phyloP scores from a whole-genome alignment of 2,113 vertebrate genomes.

The Chamaea fasciata region DNA sequence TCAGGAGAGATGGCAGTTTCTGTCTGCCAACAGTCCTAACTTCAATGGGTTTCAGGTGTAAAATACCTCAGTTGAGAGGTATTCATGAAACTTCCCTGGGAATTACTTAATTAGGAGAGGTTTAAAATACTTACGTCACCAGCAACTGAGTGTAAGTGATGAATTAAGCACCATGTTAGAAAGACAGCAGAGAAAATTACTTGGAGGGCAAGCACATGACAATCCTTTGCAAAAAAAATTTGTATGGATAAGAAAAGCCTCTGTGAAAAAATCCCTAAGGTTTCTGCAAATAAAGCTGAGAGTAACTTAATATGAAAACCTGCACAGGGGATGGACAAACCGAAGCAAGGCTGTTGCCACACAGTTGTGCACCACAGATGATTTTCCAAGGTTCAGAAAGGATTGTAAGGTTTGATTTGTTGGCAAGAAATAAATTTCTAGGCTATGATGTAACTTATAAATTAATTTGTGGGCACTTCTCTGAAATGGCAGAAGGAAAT shows the following conservation, averaged over 20 bases:
- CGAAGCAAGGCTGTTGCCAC: not conserved
- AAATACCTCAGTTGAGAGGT: not conserved
- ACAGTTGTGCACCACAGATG: not conserved
- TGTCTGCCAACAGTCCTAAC: not conserved
- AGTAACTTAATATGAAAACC: not conserved
- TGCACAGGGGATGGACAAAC: not conserved
- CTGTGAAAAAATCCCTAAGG: not conserved
- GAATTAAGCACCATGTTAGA: not conserved
- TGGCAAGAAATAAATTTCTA: not conserved
- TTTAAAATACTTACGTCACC: not conserved
- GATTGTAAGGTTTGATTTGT: fast-evolving
- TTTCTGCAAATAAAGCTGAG: not conserved
- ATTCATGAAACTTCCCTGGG: not conserved
- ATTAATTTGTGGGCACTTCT: not conserved
- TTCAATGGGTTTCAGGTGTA: not conserved
- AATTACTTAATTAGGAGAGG: not conserved
- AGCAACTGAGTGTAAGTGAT: not conserved
- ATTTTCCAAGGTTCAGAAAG: not conserved
- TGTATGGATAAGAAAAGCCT: not conserved
- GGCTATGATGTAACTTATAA: not conserved
- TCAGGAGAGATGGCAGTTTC: not conserved
- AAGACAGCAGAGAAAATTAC: not conserved
- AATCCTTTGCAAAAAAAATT: not conserved
- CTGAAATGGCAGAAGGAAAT: not conserved
- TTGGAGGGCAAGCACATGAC: not conserved